Evolutionary conservation across 53 echinoderm and acorn worm genomes (phyloP).

Genomic region (Mesocentrotus franciscanus): DNA sequence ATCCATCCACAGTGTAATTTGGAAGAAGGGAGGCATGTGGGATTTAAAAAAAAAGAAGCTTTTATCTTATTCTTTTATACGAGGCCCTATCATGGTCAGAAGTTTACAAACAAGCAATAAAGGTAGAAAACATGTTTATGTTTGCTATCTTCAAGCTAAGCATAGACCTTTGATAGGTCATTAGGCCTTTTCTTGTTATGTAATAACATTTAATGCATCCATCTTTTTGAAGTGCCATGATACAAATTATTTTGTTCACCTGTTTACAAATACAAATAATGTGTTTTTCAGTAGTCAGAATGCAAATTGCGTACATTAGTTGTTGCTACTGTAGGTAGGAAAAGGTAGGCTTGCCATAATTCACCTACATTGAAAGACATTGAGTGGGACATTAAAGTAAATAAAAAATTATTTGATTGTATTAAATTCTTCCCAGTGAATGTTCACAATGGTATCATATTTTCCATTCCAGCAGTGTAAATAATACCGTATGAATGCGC

Average conservation of each 20-base stretch:
- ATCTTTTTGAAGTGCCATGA: too few relatives aligned
- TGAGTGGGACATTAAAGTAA: neutral
- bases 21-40: neutral
- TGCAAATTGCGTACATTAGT: too few relatives aligned
- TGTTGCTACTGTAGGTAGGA: too few relatives aligned
- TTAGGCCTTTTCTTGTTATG: neutral
- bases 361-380: too few relatives aligned
- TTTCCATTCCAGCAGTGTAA: neutral
- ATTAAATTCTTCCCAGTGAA: neutral
- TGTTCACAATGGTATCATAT: neutral
- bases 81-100: neutral
- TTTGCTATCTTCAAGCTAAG: neutral
- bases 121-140: conserved; percentile 18
- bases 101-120: conserved; percentile 30
- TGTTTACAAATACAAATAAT: too few relatives aligned
- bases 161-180: too few relatives aligned
- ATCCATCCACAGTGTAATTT: neutral
- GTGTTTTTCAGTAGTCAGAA: too few relatives aligned
- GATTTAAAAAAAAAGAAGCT: neutral
- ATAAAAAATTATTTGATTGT: neutral
- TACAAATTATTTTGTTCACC: too few relatives aligned
- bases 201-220: too few relatives aligned
- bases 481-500: conserved; percentile 15
- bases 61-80: neutral
- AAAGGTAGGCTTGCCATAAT: too few relatives aligned